These are phyloP conservation scores for Helicolenus hilgendorfi DNA, from an alignment of 2,797 vertebrate species.

Conservation along the genomic window DNA sequence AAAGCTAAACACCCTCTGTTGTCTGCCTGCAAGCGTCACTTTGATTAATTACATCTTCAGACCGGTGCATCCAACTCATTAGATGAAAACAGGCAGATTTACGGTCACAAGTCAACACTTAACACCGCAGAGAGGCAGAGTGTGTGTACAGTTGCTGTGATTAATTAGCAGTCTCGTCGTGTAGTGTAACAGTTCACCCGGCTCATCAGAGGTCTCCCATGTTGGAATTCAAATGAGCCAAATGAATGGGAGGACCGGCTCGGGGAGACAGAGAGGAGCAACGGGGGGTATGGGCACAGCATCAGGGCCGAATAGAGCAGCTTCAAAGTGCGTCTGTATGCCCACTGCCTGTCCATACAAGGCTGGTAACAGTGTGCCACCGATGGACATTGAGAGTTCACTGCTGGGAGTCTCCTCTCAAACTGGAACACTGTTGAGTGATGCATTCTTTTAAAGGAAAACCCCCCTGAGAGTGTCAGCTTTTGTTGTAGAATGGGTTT, in stretches of 20 bases:
- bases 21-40: not conserved
- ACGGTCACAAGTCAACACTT: constrained; percentile 12
- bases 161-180: constrained; percentile 81
- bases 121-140: not conserved
- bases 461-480: not conserved
- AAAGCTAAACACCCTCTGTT: not conserved
- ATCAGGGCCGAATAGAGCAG: constrained; percentile 57
- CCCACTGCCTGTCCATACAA: constrained; percentile 55
- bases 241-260: constrained; percentile 76
- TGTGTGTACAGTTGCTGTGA: constrained; percentile 62
- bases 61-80: constrained; percentile 23
- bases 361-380: constrained; percentile 56
- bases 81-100: constrained; percentile 1
- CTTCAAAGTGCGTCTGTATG: constrained; percentile 66
- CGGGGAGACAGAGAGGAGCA: constrained; percentile 67
- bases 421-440: constrained; percentile 28
- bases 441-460: not conserved
- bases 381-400: constrained; percentile 55
- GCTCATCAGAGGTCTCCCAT: constrained; percentile 74
- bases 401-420: constrained; percentile 53
- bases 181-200: constrained; percentile 67
- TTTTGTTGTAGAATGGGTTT: constrained; percentile 32
- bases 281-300: constrained; percentile 74
- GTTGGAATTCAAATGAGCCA: constrained; percentile 81
- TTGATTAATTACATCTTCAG: not conserved